Percentiles rank a stretch among this genome's conserved stretches.
phyloP scores from a whole-genome alignment of 2,113 vertebrate genomes.

The Ploceus nigricollis region DNA sequence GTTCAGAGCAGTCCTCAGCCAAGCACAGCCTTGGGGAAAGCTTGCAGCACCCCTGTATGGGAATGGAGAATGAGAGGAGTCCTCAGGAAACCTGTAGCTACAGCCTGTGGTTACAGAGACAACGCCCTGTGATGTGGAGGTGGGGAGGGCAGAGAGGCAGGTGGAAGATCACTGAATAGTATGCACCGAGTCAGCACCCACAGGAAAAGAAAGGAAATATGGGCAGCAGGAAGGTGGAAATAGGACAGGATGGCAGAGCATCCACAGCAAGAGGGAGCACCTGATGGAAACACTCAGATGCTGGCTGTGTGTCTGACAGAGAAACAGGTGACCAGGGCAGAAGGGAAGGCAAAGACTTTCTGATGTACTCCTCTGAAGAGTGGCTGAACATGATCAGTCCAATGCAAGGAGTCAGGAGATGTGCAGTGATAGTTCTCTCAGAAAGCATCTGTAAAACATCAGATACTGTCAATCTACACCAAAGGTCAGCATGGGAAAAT shows the following conservation, averaged over 20 bases:
- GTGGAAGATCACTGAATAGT: neutral
- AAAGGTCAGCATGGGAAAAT: neutral
- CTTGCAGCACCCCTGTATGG: neutral
- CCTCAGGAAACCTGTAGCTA: neutral
- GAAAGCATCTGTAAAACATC: neutral
- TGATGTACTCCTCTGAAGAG: neutral
- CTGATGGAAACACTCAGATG: neutral
- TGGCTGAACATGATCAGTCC: neutral
- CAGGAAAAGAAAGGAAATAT: neutral
- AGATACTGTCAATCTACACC: neutral
- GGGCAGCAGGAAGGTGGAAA: neutral
- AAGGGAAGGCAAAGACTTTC: neutral
- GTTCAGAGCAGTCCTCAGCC: neutral
- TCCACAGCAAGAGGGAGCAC: neutral
- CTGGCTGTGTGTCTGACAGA: neutral
- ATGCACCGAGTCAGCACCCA: neutral
- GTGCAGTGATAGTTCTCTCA: neutral
- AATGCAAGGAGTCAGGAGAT: neutral
- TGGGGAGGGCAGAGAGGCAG: neutral
- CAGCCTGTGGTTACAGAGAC: neutral
- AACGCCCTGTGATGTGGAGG: accelerated
- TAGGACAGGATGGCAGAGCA: neutral
- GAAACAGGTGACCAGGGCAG: neutral
- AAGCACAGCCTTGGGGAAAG: neutral
- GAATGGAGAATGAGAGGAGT: neutral